A percentile compares a stretch with the other conserved stretches of the same genome.
Conservation (phyloP, 2,888 invertebrate genomes). For the Scrobipalpa costella region DNA sequence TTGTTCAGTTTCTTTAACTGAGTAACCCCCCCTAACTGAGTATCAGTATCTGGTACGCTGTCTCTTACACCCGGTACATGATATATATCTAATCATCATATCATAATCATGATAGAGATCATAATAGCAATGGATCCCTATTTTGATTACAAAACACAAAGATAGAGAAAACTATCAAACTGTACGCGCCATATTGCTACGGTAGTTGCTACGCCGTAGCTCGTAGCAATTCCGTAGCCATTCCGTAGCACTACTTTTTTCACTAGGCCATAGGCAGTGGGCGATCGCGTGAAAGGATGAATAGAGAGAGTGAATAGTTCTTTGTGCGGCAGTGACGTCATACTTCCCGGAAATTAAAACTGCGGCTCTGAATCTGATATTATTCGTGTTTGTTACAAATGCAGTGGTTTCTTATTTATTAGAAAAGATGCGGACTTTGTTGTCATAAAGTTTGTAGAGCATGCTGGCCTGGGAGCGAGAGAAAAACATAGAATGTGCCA, state of each 20-base stretch:
- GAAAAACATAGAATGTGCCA: too few relatives aligned
- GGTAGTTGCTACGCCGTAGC: conserved; percentile 14
- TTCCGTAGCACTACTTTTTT: conserved; percentile 6
- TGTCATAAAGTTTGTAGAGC: not conserved
- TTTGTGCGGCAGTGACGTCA: conserved; percentile 22
- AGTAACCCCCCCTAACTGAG: too few relatives aligned
- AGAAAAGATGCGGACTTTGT: too few relatives aligned
- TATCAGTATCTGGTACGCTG: too few relatives aligned
- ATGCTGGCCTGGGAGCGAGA: too few relatives aligned
- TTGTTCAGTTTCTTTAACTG: too few relatives aligned
- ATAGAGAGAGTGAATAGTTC: conserved; percentile 19
- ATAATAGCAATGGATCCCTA: too few relatives aligned
- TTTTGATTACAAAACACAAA: too few relatives aligned
- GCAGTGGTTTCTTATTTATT: not conserved
- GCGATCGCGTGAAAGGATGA: conserved; percentile 23
- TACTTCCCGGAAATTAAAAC: conserved; percentile 24
- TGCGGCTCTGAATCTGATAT: conserved; percentile 19
- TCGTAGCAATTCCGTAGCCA: conserved; percentile 2
- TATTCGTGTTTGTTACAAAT: conserved; percentile 8
- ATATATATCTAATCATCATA: too few relatives aligned
- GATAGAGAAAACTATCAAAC: not conserved
- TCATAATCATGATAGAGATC: too few relatives aligned
- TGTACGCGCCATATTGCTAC: not conserved
- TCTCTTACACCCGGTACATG: too few relatives aligned
- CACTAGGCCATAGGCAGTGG: conserved; percentile 15